Percentiles rank a stretch among this genome's conserved stretches.
phyloP scores from a whole-genome alignment of 2,888 invertebrate genomes.

The Drosophila barbarae region DNA sequence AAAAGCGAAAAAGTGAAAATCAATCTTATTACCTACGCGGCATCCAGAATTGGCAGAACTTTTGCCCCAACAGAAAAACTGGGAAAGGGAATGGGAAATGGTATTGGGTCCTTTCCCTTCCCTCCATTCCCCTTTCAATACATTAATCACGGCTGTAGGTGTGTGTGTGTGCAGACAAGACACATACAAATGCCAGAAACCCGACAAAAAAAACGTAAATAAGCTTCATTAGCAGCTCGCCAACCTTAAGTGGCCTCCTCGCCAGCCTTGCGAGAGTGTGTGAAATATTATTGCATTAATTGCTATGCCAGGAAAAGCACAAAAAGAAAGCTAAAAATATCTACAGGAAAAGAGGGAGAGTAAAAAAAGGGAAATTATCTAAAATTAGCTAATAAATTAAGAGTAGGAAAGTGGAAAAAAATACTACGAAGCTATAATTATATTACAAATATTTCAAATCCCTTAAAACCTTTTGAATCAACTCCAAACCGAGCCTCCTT shows the following conservation, averaged over 20 bases:
- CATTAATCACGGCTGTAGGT: slow-evolving; percentile 57
- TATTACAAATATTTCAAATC: no score
- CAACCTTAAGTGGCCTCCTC: slow-evolving; percentile 53
- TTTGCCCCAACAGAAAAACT: not conserved
- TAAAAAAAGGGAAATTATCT: not conserved
- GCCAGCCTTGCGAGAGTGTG: slow-evolving; percentile 22
- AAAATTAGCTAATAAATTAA: slow-evolving; percentile 2
- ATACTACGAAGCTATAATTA: no score
- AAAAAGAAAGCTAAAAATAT: slow-evolving; percentile 4
- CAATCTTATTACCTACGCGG: slow-evolving; percentile 72
- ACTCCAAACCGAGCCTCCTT: not conserved
- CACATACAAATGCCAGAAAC: slow-evolving; percentile 24
- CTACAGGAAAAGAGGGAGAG: not conserved
- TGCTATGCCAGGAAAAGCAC: slow-evolving; percentile 23
- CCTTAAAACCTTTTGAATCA: not conserved
- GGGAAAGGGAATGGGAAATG: not conserved
- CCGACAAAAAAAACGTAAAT: slow-evolving; percentile 57
- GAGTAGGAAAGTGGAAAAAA: not conserved
- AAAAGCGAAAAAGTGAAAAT: slow-evolving; percentile 71
- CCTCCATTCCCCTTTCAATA: slow-evolving; percentile 9
- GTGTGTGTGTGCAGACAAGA: slow-evolving; percentile 47
- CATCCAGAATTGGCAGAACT: slow-evolving; percentile 51
- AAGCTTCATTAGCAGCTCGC: slow-evolving; percentile 74
- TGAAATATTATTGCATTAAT: slow-evolving; percentile 70
- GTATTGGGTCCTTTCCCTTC: no score